These are phyloP conservation scores for Lepidocolaptes lacrymiger DNA, from an alignment of 2,797 vertebrate species.

Conservation along the genomic window DNA sequence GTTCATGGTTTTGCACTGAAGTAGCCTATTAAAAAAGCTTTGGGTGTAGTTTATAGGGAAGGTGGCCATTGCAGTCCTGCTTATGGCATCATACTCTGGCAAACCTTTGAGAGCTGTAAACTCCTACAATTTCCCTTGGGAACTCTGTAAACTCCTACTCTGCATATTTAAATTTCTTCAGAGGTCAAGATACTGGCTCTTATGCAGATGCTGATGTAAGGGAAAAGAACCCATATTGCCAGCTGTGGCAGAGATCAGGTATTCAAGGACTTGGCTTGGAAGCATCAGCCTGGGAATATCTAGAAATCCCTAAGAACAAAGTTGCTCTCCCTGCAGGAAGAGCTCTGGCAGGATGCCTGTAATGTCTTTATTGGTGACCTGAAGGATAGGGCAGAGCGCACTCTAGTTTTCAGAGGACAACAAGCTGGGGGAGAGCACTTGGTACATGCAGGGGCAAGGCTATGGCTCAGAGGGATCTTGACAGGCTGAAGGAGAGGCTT, in stretches of 20 bases:
- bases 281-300: neutral
- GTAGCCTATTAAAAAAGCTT: neutral
- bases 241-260: neutral
- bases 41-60: neutral
- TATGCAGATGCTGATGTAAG: neutral
- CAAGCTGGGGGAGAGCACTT: neutral
- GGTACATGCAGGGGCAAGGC: neutral
- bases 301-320: neutral
- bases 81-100: neutral
- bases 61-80: neutral
- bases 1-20: neutral
- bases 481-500: neutral
- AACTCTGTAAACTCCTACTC: neutral
- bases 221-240: neutral
- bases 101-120: neutral
- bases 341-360: neutral
- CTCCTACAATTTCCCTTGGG: neutral
- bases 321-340: neutral
- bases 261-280: neutral
- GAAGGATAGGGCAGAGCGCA: neutral
- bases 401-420: neutral
- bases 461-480: rapidly evolving
- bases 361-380: neutral
- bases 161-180: neutral
- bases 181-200: neutral